phyloP scores from a whole-genome alignment of 2,797 vertebrate genomes.

The Sciaenops ocellatus region DNA sequence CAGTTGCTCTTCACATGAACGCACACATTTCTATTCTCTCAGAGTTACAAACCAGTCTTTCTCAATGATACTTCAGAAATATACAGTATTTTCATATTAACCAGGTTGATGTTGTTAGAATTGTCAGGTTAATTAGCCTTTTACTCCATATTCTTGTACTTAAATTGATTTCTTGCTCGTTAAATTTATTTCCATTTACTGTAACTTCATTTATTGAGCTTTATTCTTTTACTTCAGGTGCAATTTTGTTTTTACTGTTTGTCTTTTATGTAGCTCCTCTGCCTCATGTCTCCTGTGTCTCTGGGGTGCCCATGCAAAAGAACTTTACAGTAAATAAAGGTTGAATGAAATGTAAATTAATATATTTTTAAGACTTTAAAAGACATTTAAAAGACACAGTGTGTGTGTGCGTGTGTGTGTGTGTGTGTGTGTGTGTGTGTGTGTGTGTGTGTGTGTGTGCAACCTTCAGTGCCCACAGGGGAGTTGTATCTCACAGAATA shows the following conservation, averaged over 20 bases:
- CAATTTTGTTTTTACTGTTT: not conserved
- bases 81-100: not conserved
- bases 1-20: not conserved
- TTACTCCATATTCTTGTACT: not conserved
- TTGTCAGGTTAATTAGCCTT: conserved; percentile 8
- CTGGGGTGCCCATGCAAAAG: not conserved
- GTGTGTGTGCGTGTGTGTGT: not conserved
- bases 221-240: conserved; percentile 3
- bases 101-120: not conserved
- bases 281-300: not conserved
- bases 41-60: not conserved
- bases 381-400: not conserved
- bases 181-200: conserved; percentile 11
- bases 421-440: conserved; percentile 7
- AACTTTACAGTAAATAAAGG: not conserved
- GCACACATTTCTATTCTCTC: conserved; percentile 18
- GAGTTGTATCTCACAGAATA: conserved; percentile 25
- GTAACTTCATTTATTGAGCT: conserved; percentile 9
- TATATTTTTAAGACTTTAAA: conserved; percentile 5
- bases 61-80: conserved; percentile 19
- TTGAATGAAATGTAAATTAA: not conserved
- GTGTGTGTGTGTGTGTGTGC: not conserved
- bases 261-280: not conserved
- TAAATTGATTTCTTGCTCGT: conserved; percentile 16
- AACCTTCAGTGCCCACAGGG: conserved; percentile 9